Evolutionary conservation across 2,797 vertebrate species (phyloP).

Genomic region (Aldrovandia affinis): DNA sequence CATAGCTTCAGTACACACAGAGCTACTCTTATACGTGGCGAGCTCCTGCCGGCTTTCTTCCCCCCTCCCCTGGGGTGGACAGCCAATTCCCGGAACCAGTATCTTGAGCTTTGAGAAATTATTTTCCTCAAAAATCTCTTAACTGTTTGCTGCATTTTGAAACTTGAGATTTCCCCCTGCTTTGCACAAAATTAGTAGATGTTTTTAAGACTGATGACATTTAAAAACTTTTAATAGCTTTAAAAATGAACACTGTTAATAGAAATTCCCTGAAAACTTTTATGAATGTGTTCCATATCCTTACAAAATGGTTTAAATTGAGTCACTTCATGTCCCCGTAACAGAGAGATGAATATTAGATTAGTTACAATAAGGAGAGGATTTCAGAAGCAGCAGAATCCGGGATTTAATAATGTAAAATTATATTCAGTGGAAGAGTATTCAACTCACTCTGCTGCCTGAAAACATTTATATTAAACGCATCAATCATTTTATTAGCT

Average conservation of each 20-base stretch:
- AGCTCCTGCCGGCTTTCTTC: too few relatives aligned
- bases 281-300: slow-evolving; percentile 41
- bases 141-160: too few relatives aligned
- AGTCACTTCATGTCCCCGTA: slow-evolving; percentile 25
- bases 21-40: too few relatives aligned
- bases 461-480: neutral
- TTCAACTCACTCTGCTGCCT: neutral
- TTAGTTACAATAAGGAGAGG: neutral
- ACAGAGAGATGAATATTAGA: slow-evolving; percentile 27
- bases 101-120: too few relatives aligned
- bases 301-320: slow-evolving; percentile 37
- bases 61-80: too few relatives aligned
- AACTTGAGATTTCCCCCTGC: too few relatives aligned
- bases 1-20: too few relatives aligned
- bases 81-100: too few relatives aligned
- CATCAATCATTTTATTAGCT: neutral
- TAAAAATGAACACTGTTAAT: slow-evolving; percentile 61
- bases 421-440: neutral
- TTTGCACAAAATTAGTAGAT: slow-evolving; percentile 65
- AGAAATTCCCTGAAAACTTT: slow-evolving; percentile 46
- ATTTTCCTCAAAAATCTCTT: too few relatives aligned
- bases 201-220: slow-evolving; percentile 49
- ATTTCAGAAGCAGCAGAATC: neutral
- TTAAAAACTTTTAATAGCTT: slow-evolving; percentile 37
- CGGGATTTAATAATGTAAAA: neutral